Evolutionary conservation across 1,140 invertebrate genomes (phyloP).

Genomic region (Ceratina calcarata): DNA sequence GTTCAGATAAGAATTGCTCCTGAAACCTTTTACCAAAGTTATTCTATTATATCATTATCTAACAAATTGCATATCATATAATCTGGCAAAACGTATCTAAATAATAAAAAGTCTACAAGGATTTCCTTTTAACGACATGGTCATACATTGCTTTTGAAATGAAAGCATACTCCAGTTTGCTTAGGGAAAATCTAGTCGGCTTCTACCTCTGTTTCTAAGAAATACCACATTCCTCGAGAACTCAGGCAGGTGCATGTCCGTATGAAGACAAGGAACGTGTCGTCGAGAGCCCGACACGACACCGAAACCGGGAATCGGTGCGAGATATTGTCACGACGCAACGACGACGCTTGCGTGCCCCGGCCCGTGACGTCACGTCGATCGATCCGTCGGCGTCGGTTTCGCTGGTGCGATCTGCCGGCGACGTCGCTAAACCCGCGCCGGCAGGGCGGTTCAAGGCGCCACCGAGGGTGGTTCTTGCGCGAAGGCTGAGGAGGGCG

Average conservation of each 20-base stretch:
- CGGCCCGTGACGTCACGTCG: conserved; percentile 70
- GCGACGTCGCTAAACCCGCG: conserved; percentile 49
- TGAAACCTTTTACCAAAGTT: too few relatives aligned
- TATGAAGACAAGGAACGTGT: conserved; percentile 4
- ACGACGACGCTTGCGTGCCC: conserved; percentile 51
- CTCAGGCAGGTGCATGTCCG: background rate
- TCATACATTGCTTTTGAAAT: too few relatives aligned
- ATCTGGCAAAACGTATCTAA: too few relatives aligned
- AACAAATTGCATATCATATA: too few relatives aligned
- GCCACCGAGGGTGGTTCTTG: conserved; percentile 62
- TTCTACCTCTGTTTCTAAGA: too few relatives aligned
- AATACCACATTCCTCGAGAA: too few relatives aligned
- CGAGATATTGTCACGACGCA: background rate
- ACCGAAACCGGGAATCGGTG: conserved; percentile 34
- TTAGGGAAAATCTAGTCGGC: too few relatives aligned
- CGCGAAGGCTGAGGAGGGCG: conserved; percentile 44
- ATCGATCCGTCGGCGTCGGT: conserved; percentile 69
- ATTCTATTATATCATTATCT: too few relatives aligned
- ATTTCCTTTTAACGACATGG: too few relatives aligned
- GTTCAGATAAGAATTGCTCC: too few relatives aligned
- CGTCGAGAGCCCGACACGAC: background rate
- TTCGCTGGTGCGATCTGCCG: conserved; percentile 74
- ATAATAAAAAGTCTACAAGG: too few relatives aligned
- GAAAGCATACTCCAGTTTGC: too few relatives aligned
- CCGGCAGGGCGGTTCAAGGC: conserved; percentile 62